Evolutionary conservation across 2,113 vertebrate genomes (phyloP).

Genomic region (Megaceryle maxima): DNA sequence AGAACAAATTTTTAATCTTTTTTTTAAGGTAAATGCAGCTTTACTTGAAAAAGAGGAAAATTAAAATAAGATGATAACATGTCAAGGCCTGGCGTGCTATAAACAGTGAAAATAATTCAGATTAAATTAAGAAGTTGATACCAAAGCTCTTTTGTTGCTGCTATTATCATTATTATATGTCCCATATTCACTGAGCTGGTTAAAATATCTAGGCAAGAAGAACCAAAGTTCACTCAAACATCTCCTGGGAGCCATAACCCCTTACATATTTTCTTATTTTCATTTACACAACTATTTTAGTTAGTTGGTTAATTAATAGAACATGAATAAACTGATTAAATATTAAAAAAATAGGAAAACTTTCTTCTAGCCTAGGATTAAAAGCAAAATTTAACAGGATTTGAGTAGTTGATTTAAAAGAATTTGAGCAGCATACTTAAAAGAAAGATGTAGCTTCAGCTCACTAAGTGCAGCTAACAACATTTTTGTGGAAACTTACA

Average conservation of each 20-base stretch:
- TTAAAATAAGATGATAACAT: neutral
- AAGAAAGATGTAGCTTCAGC: neutral
- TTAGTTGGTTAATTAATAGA: neutral
- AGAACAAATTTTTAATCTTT: neutral
- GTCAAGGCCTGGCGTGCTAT: neutral
- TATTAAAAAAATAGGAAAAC: neutral
- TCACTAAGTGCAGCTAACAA: neutral
- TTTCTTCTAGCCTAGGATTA: neutral
- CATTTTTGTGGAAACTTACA: neutral
- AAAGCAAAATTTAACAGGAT: neutral
- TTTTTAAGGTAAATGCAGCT: neutral
- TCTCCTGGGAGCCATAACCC: neutral
- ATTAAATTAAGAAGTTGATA: neutral
- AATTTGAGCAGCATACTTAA: neutral
- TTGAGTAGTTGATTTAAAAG: neutral
- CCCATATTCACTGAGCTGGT: neutral
- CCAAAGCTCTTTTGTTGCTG: neutral
- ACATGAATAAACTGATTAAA: neutral
- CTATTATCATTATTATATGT: neutral
- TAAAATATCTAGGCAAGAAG: neutral
- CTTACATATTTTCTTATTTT: neutral
- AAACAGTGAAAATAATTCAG: neutral
- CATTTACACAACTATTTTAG: neutral
- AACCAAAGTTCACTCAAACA: neutral
- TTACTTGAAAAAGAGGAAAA: neutral